Base-by-base conservation (phyloP, 2,113 vertebrate species). In the Atractosteus spatula region DNA sequence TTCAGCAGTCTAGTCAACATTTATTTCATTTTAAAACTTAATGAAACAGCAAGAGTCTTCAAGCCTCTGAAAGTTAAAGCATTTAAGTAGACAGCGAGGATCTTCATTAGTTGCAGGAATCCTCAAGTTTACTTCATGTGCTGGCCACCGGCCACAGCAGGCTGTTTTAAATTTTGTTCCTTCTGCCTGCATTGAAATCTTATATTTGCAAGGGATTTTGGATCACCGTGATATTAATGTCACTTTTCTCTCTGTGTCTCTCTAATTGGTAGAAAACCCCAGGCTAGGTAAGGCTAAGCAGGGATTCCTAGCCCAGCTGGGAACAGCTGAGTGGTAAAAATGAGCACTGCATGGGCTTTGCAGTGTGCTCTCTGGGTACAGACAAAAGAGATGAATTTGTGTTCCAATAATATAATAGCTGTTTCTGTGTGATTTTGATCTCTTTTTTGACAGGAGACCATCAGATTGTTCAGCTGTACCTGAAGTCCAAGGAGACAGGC, bases 401-500 rank as follows among this genome's bases (percentile, higher is more conserved):
- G 10, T 59, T 16, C 12, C 12, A 59, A 59, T 16, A 59, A 16
- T 6, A 3, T 13, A 59, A 59, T 13, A 13, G 57, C 12, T 13
- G 12, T 13, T 16, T 59, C 57, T 13, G n/a, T 59, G 57, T 59
- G 57, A n/a, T 13, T 11, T n/a, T 11, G n/a, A 59, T 59, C 3
- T 59, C 3, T 59, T 59, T 59, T 77, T 67, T 7, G 2, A 3
- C 42, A 99, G 97, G 95, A 76, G 97, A 99, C 78, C 97, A 99
- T 79, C 97, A 99, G 78, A 94, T 98, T 1, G 96, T 99, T 63
- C 96, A 97, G 80, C 95, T 99, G 8, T 96, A 96, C 82, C 95
- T 99, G 72, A 99, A 96, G 77, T 99, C 97, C 47, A 98, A 98
- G 78, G 97, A 99, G 86, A 99, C 97, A 0, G 97, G 97, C 67